Evolutionary conservation across 23 tunicate genomes (phyloP), one percentile per base, ranked within the genome.

Genomic region (Halocynthia roretzi): DNA sequence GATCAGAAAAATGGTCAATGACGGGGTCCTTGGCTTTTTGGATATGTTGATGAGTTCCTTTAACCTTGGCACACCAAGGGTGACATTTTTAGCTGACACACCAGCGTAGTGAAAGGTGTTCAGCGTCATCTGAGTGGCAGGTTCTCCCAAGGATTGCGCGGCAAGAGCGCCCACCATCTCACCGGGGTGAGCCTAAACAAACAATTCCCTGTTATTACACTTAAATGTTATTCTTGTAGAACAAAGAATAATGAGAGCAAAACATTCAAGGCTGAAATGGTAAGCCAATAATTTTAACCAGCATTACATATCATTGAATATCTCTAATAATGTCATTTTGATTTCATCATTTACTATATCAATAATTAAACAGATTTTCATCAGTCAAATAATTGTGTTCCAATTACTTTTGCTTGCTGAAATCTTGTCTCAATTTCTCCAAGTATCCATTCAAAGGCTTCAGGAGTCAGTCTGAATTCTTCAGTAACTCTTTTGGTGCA

Each of bases 71-170:
- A 96, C 99, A 85, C 93, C 99, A 53, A 96, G 96, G 44, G 99
- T 96, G 71, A 96, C 99, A 85, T 96, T 96, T 80, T 96, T 96
- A n/a, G 99, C 99, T 12, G 99, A 96, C 80, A 96, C 99, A 85
- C 99, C 99, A 70, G 99, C 99, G 82, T 96, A 96, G 76, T 96
- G 99, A 75, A 96, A 96, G 22, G 99, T 91, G 87, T 91, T 91
- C 50, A 91, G 80, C 72, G 97, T 91, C 97, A 91, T 91, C 84
- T 91, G 97, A 7, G 97, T 91, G 84, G 97, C 92, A 6, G 97
- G 97, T 67, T 91, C 97, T 40, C 97, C 97, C 15, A 91, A 84
- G 1, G 66, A 20, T 20, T 72, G 77, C 18, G 77, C 77, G 19
- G 77, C 77, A 10, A 72, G 66, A 14, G 77, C 77, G 5, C 77